Conservation (phyloP, 2,888 invertebrate genomes). For the Drosophila macrospina region DNA sequence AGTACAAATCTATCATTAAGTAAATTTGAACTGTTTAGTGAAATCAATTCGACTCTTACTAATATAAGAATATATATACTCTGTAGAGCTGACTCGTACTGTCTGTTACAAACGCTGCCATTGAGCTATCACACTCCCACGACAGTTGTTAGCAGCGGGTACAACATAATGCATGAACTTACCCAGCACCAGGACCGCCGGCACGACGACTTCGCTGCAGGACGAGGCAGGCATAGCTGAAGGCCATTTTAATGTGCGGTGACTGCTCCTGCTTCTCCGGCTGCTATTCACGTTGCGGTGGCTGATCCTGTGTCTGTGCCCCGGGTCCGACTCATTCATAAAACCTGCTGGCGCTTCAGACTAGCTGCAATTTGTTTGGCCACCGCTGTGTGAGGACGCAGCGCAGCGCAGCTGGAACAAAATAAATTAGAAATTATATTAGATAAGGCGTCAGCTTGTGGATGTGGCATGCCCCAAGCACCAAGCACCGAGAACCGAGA, state of each 20-base stretch:
- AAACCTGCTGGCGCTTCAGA: constrained; percentile 65
- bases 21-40: too few species aligned
- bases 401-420: constrained; percentile 66
- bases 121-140: too few species aligned
- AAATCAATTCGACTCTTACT: too few species aligned
- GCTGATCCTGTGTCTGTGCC: constrained; percentile 50
- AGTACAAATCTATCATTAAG: too few species aligned
- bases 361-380: constrained; percentile 65
- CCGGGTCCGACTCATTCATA: constrained; percentile 66
- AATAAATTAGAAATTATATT: constrained; percentile 66
- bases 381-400: constrained; percentile 58
- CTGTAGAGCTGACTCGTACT: background rate
- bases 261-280: background rate
- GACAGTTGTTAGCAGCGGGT: background rate
- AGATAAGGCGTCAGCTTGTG: constrained; percentile 37
- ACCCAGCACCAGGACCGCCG: constrained; percentile 84
- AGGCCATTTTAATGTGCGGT: constrained; percentile 74
- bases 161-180: constrained; percentile 52
- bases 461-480: constrained; percentile 13
- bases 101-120: background rate
- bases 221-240: constrained; percentile 84
- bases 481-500: background rate
- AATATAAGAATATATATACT: too few species aligned
- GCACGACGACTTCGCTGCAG: constrained; percentile 83
- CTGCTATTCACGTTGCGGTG: constrained; percentile 42